Evolutionary conservation across 2,797 vertebrate species (phyloP).

Genomic region (Sarcoramphus papa): DNA sequence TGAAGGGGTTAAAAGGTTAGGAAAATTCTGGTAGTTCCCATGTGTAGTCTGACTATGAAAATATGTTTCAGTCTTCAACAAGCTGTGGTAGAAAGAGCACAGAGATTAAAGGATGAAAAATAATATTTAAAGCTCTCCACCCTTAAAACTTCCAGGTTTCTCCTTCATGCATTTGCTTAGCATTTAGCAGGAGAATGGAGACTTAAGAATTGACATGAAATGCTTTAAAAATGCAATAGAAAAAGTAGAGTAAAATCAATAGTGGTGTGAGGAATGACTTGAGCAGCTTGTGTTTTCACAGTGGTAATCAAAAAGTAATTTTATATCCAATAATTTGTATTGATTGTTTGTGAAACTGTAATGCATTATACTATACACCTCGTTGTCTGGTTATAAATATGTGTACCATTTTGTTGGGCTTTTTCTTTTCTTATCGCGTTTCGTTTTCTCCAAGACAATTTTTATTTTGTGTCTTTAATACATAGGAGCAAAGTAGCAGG

Average conservation of each 20-base stretch:
- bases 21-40: not conserved
- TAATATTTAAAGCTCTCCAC: not conserved
- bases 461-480: slow-evolving; percentile 37
- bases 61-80: not conserved
- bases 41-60: not conserved
- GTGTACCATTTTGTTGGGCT: slow-evolving; percentile 32
- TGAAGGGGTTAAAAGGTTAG: slow-evolving; percentile 15
- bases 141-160: not conserved
- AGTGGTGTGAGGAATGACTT: slow-evolving; percentile 77
- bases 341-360: slow-evolving; percentile 78
- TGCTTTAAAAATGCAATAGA: slow-evolving; percentile 65
- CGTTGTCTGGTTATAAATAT: slow-evolving; percentile 66
- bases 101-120: not conserved
- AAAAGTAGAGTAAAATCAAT: slow-evolving; percentile 80
- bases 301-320: slow-evolving; percentile 92
- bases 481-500: not conserved
- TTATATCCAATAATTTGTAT: slow-evolving; percentile 90
- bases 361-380: slow-evolving; percentile 64
- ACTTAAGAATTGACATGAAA: slow-evolving; percentile 55
- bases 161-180: slow-evolving; percentile 19
- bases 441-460: slow-evolving; percentile 53
- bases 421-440: slow-evolving; percentile 39
- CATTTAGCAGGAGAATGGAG: slow-evolving; percentile 52
- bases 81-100: not conserved
- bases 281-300: slow-evolving; percentile 82